These are phyloP conservation scores for Oreocharis arfaki DNA, from an alignment of 2,113 vertebrate species.

Conservation along the genomic window DNA sequence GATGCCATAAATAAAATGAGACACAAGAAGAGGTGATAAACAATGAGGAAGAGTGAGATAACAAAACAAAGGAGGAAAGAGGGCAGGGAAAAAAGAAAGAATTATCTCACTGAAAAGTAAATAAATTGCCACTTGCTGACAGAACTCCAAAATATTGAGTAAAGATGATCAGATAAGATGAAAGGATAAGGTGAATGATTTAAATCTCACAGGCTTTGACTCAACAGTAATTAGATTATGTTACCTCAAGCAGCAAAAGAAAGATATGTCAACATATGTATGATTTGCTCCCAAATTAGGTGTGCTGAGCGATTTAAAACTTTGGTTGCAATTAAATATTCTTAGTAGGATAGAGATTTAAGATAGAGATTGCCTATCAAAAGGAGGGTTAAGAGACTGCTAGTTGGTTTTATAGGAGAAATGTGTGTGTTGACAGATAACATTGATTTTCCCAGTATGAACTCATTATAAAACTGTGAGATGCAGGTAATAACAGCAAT, in stretches of 20 bases:
- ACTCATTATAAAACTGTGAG: not conserved
- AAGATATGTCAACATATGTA: not conserved
- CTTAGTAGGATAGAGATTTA: not conserved
- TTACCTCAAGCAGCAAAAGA: not conserved
- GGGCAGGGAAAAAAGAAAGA: not conserved
- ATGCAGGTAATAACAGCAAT: not conserved
- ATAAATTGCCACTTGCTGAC: not conserved
- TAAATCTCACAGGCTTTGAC: not conserved
- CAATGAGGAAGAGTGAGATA: not conserved
- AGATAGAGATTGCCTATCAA: not conserved
- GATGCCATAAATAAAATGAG: not conserved
- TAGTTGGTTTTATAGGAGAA: not conserved
- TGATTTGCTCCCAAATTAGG: not conserved
- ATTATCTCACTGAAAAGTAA: not conserved
- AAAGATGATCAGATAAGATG: not conserved
- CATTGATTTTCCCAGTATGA: not conserved
- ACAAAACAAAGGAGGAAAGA: not conserved
- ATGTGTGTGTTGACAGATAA: not conserved
- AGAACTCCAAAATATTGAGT: not conserved
- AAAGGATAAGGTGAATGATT: not conserved
- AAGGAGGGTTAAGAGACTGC: not conserved
- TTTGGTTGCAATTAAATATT: not conserved
- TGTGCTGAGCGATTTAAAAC: not conserved
- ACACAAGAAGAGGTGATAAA: not conserved
- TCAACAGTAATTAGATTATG: not conserved